Evolutionary conservation across 2,113 vertebrate genomes (phyloP), one percentile per base, ranked within the genome.

Genomic region (Colossoma macropomum): DNA sequence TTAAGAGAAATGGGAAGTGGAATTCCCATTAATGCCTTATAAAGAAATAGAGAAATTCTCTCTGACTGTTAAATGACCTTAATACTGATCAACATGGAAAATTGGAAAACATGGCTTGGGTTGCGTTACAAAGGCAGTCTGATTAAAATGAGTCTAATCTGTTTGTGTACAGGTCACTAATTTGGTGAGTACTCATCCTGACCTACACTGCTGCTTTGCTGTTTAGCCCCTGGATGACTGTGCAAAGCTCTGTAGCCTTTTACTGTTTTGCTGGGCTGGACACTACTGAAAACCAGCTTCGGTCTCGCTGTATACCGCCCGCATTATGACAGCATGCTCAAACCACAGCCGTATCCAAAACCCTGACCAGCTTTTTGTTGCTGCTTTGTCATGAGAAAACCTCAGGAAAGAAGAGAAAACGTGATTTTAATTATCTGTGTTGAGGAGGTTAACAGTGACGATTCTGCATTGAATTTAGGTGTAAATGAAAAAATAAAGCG

Each of bases 111-210:
- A 19, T 19, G 54, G n/a, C 32, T 15, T 27, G 21, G 19, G 32
- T 59, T 74, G 48, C 25, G n/a, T 41, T 50, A 5, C 38, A 56
- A 77, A 15, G n/a, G 41, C 75, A 65, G 60, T 50, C 16, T 77
- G 23, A 75, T 68, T 82, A 75, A 82, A 82, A 75, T 38, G 45
- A 82, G 72, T 60, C 63, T 16, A 50, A 89, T 96, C 94, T 96
- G 92, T 96, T 96, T 96, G 93, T 94, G 94, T 93, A 91, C 95
- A 96, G 96, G 96, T 96, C 92, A 96, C 95, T 93, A 96, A 95
- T 90, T 96, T 96, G 96, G 96, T 96, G 96, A 96, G 96, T 96
- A 94, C 93, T 38, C 13, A 11, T 92, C 72, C 30, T 45, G 27
- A 48, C 92, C 86, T 87, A 91, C 88, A 93, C 92, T 93, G 94